Evolutionary conservation across 2,888 invertebrate species (phyloP), one percentile per base, ranked within the genome.

Genomic region (Phengaris alcon): DNA sequence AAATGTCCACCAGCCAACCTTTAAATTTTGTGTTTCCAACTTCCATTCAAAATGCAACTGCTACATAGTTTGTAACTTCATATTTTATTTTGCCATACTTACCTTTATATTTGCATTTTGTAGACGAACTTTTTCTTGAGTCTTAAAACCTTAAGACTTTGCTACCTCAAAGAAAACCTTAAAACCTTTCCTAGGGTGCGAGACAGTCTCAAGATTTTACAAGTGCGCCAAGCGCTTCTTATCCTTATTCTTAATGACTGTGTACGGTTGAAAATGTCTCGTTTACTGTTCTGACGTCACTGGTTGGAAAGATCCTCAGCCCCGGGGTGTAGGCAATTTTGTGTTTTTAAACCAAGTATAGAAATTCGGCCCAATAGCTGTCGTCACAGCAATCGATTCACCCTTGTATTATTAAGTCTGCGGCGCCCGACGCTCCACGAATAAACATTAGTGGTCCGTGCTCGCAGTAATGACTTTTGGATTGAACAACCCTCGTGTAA

Each of bases 381-480:
- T 86, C 90, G 90, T 89, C 89, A 87, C 79, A 89, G 77, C 52
- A 82, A 85, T 84, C 83, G 75, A 79, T 77, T 82, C 82, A 82
- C 84, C 84, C 85, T 85, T 84, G 84, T 85, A 84, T 86, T 85
- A 86, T 82, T 78, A 79, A 78, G 75, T 76, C 70, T 68, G 76
- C 52, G 77, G 75, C 64, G 64, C 79, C 76, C 78, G 85, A 85
- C 83, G 83, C 82, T 87, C 84, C 85, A 87, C 84, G 87, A 90
- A 90, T 88, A 89, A 88, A 86, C 87, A 89, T 90, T 87, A 85
- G 82, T 77, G 81, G 81, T 79, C 81, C 80, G 81, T 85, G 84
- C 84, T 15, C 64, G 64, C 80, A 79, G 83, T 87, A 88, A 91
- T 90, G 84, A 87, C 84, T 88, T 87, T 88, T 85, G 86, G 85